Evolutionary conservation across 2,113 vertebrate genomes (phyloP).

Genomic region (Vimba vimba): DNA sequence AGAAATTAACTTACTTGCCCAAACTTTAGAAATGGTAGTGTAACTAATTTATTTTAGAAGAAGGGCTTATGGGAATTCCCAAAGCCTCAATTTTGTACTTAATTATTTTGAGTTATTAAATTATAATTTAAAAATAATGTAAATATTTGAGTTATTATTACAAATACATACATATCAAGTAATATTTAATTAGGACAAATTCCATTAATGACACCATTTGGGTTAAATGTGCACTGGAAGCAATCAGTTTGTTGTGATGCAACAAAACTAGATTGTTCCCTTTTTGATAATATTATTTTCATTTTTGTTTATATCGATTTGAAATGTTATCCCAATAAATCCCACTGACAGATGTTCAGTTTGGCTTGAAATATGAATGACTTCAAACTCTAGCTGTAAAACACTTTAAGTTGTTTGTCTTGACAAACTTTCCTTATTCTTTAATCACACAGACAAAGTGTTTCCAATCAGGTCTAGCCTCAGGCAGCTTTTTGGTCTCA

Average conservation of each 20-base stretch:
- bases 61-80: too few relatives aligned
- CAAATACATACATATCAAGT: not conserved
- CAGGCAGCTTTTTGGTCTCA: not conserved
- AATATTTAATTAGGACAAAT: not conserved
- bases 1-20: too few relatives aligned
- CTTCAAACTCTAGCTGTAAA: slow-evolving; percentile 9
- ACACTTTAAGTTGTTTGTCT: not conserved
- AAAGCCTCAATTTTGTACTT: too few relatives aligned
- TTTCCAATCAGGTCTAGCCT: slow-evolving; percentile 20
- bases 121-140: too few relatives aligned
- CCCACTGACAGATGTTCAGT: not conserved
- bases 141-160: not conserved
- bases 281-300: not conserved
- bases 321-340: not conserved
- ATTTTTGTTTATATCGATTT: too few relatives aligned
- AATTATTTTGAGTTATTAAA: too few relatives aligned
- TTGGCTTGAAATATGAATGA: not conserved
- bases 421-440: slow-evolving; percentile 15
- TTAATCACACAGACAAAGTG: slow-evolving; percentile 21
- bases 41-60: too few relatives aligned
- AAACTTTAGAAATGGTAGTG: too few relatives aligned
- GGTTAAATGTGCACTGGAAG: not conserved
- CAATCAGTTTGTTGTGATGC: not conserved
- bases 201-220: not conserved
- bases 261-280: not conserved